Percentiles rank a stretch among this genome's conserved stretches.
These are phyloP conservation scores for Matsumyia berberina DNA, from an alignment of 2,888 invertebrate genomes.

Conservation along the genomic window DNA sequence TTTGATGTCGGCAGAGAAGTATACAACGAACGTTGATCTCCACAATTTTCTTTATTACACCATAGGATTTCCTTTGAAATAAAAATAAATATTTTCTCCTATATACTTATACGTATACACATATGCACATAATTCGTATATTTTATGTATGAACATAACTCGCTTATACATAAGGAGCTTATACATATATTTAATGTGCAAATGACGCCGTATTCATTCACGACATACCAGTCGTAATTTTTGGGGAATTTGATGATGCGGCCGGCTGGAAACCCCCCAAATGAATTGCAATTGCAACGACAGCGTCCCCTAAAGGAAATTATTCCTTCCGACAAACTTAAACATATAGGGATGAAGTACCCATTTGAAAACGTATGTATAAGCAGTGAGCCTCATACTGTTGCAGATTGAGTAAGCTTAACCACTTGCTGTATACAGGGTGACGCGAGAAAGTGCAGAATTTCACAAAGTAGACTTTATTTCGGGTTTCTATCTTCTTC, in stretches of 20 bases:
- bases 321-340: constrained; percentile 38
- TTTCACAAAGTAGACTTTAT: neutral
- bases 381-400: neutral
- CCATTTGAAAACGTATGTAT: neutral
- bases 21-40: neutral
- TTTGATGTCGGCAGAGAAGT: neutral
- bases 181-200: constrained; percentile 10
- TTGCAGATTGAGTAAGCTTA: constrained; percentile 21
- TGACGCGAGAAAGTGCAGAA: neutral
- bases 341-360: constrained; percentile 4
- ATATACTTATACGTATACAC: neutral
- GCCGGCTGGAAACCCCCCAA: constrained; percentile 11
- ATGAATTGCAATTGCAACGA: constrained; percentile 1
- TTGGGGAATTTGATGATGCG: constrained; percentile 4
- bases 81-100: neutral
- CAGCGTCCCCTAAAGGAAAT: constrained; percentile 21
- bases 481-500: too few relatives aligned
- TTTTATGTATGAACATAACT: neutral
- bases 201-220: constrained; percentile 15
- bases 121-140: neutral
- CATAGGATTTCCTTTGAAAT: neutral
- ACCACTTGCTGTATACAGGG: constrained; percentile 13
- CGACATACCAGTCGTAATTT: neutral
- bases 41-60: constrained; percentile 5
- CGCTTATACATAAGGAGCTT: neutral